Evolutionary conservation across 2,888 invertebrate genomes (phyloP).

Genomic region (Sympetrum striolatum): DNA sequence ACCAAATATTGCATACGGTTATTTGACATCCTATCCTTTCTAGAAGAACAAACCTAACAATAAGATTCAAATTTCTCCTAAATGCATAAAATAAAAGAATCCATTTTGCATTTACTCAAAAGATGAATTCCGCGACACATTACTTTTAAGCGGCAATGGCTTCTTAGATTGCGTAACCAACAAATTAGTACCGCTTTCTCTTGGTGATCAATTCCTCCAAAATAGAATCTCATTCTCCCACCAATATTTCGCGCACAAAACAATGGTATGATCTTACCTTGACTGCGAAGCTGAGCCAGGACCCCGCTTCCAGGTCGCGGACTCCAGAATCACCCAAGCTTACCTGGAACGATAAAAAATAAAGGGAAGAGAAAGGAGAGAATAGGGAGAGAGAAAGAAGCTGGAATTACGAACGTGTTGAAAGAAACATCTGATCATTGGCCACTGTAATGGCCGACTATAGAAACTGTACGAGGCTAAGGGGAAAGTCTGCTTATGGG

Average conservation of each 20-base stretch:
- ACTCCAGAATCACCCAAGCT: constrained; percentile 42
- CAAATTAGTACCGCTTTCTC: too few relatives aligned
- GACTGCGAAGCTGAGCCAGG: constrained; percentile 40
- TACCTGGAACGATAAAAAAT: constrained; percentile 25
- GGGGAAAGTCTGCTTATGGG: neutral
- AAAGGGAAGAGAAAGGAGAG: constrained; percentile 10
- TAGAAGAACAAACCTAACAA: too few relatives aligned
- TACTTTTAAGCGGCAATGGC: too few relatives aligned
- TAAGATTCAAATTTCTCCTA: too few relatives aligned
- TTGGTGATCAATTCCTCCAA: too few relatives aligned
- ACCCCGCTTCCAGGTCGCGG: constrained; percentile 41
- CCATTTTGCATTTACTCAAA: too few relatives aligned
- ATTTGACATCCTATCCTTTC: too few relatives aligned
- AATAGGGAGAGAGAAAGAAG: constrained; percentile 12
- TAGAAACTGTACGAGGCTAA: neutral
- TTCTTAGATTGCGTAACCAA: too few relatives aligned
- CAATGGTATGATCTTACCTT: neutral
- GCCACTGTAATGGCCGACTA: neutral
- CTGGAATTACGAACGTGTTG: neutral
- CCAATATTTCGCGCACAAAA: neutral
- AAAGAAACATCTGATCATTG: neutral
- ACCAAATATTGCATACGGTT: too few relatives aligned
- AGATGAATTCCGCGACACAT: too few relatives aligned
- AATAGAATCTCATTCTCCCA: neutral
- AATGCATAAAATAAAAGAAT: too few relatives aligned